Conservation (phyloP, 2,888 invertebrate species). For the Dexiosoma caninum region DNA sequence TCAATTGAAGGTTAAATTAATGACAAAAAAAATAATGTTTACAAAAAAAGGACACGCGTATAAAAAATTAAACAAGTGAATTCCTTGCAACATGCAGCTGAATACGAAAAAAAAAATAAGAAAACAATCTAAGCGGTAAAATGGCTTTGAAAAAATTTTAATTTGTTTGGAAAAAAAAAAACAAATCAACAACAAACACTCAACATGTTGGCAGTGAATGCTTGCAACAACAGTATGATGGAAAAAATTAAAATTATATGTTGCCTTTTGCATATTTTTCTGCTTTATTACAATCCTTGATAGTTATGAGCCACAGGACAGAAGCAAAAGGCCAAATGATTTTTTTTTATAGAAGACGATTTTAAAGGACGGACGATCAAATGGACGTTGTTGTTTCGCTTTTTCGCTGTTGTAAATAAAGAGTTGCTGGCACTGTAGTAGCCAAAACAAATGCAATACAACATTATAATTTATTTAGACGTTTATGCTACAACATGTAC, state of each 20-base stretch:
- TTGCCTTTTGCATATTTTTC: conserved; percentile 54
- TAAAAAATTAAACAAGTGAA: not conserved
- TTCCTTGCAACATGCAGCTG: not conserved
- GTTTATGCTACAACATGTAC: conserved; percentile 47
- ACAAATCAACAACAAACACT: not conserved
- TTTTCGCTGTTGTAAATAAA: conserved; percentile 15
- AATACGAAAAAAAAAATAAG: conserved; percentile 4
- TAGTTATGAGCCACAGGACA: not conserved
- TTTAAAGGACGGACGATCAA: conserved; percentile 3
- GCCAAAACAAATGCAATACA: conserved; percentile 63
- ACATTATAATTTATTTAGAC: conserved; percentile 69
- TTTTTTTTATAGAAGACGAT: not conserved
- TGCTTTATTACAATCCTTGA: conserved; percentile 8
- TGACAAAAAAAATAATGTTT: conserved; percentile 52
- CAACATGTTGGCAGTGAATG: conserved; percentile 28
- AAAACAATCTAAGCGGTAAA: conserved; percentile 50
- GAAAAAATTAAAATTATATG: conserved; percentile 62
- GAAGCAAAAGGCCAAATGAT: conserved; percentile 8
- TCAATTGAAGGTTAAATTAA: conserved; percentile 71
- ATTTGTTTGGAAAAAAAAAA: conserved; percentile 18
- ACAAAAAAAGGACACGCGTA: conserved; percentile 48
- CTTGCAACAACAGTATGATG: conserved; percentile 24
- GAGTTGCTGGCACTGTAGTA: conserved; percentile 53
- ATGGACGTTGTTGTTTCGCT: conserved; percentile 6
- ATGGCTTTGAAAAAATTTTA: conserved; percentile 51